Percentiles rank a stretch among this genome's conserved stretches.
phyloP scores from a whole-genome alignment of 2,113 vertebrate species.

The Halichoerus grypus region DNA sequence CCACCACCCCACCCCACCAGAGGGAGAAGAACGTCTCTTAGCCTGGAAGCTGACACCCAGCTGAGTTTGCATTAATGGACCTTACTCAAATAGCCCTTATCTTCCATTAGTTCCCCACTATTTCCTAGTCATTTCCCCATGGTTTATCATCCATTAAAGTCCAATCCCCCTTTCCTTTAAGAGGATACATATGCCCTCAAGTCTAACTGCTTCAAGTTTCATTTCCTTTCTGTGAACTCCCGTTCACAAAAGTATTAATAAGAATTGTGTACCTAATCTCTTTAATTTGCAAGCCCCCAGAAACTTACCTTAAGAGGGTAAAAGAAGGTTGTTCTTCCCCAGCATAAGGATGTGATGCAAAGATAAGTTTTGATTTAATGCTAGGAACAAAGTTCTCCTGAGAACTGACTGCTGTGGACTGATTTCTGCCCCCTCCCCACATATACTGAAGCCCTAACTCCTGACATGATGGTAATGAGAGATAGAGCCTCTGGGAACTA shows the following conservation, averaged over 20 bases:
- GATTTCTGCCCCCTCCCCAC: neutral
- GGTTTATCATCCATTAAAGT: neutral
- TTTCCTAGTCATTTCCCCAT: neutral
- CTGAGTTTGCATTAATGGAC: neutral
- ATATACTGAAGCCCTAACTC: neutral
- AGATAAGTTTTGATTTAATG: neutral
- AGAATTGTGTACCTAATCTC: neutral
- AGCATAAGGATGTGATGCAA: neutral
- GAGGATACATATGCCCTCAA: neutral
- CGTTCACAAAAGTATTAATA: neutral
- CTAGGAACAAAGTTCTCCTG: neutral
- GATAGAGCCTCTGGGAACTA: neutral
- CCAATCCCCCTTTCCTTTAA: neutral
- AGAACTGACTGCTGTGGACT: neutral
- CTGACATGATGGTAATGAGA: neutral
- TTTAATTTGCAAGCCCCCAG: neutral
- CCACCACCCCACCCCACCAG: neutral
- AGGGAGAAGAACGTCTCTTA: neutral
- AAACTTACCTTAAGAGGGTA: neutral
- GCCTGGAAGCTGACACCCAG: neutral
- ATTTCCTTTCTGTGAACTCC: neutral
- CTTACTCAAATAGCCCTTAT: neutral
- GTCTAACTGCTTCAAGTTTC: neutral
- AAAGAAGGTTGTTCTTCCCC: neutral
- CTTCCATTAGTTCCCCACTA: neutral